Base-by-base conservation (phyloP, 1,140 invertebrate species). In the Drosophila kikkawai region DNA sequence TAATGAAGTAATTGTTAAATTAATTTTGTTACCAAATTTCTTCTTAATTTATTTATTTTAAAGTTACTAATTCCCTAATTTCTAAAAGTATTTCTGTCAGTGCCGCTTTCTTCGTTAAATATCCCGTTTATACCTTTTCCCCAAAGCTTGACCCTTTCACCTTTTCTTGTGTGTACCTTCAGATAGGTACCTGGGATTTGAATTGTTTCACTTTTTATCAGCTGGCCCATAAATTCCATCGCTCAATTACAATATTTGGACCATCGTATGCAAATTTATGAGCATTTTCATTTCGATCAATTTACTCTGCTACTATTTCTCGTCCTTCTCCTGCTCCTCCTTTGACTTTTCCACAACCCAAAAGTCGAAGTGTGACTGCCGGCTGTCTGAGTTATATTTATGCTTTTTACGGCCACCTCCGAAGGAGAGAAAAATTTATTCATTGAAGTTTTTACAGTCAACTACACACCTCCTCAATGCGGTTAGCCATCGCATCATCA, bases 391-490 rank as follows among this genome's bases (percentile, higher is more conserved):
- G 69, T 86, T 87, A 79, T 86, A 82, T 86, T 86, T 87, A 86
- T 86, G 83, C 74, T 71, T 78, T 80, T 67, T 74, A 79, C 36
- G 29, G 67, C 66, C 58, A 85, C 65, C 73, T 76, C 45, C 45
- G 56, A 51, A 57, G 56, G 47, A 59, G 53, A 53, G 59, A 83
- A 88, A 88, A 88, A 88, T 88, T 88, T 88, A 88, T 88, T 88
- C 84, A 88, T 88, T 88, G 84, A 87, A 88, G 84, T 88, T 88
- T 88, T 88, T 90, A 88, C 84, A 88, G 84, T 90, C 85, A 90
- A 88, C 84, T 88, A 88, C 69, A 73, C 84, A 87, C 84, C 84
- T 90, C 80, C 82, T 90, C 69, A 80, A 78, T 83, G 83, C 66
- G 84, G 67, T 76, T 76, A 73, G 70, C 70, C 68, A 56, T 58